A percentile compares a stretch with the other conserved stretches of the same genome.
Conservation (phyloP, 2,888 invertebrate species). For the Helleia helle region DNA sequence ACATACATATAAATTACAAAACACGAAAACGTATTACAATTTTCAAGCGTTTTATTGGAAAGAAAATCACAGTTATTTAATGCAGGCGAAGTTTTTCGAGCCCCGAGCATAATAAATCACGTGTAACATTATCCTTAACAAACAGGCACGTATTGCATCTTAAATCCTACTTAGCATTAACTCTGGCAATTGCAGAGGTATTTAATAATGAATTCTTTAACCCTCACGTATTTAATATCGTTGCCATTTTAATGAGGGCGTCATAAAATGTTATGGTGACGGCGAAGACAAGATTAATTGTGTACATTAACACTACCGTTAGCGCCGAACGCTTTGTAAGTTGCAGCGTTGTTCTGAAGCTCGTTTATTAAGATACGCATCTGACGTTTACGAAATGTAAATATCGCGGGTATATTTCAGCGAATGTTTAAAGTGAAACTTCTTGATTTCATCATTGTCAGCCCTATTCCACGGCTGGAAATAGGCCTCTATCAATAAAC, state of each 20-base stretch:
- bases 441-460: too few relatives aligned
- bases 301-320: slow-evolving; percentile 1
- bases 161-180: slow-evolving; percentile 53
- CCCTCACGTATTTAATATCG: slow-evolving; percentile 55
- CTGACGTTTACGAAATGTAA: too few relatives aligned
- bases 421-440: too few relatives aligned
- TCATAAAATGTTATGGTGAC: slow-evolving; percentile 52
- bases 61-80: slow-evolving; percentile 8
- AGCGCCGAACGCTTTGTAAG: not conserved
- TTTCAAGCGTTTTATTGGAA: not conserved
- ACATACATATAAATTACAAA: not conserved
- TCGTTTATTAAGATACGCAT: too few relatives aligned
- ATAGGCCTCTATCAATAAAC: too few relatives aligned
- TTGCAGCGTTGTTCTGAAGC: too few relatives aligned
- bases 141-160: slow-evolving; percentile 53
- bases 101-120: slow-evolving; percentile 17
- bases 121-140: slow-evolving; percentile 30
- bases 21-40: slow-evolving; percentile 1
- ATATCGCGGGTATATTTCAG: too few relatives aligned
- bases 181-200: slow-evolving; percentile 50
- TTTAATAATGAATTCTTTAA: slow-evolving; percentile 66
- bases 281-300: slow-evolving; percentile 14
- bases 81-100: not conserved
- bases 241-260: slow-evolving; percentile 50
- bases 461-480: too few relatives aligned